Conservation (phyloP, 1,140 invertebrate genomes). For the Nebria ingens region DNA sequence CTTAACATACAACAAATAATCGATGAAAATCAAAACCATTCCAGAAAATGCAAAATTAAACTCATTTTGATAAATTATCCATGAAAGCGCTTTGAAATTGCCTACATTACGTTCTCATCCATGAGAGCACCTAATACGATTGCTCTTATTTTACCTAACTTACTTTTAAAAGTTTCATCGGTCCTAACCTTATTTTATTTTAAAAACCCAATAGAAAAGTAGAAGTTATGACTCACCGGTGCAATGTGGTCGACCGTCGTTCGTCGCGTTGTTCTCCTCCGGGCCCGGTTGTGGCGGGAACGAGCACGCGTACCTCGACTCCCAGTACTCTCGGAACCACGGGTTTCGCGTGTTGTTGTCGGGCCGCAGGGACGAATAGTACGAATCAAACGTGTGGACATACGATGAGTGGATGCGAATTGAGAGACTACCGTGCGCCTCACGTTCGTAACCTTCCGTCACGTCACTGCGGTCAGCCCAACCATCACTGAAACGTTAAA, state of each 20-base stretch:
- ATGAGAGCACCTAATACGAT: no score
- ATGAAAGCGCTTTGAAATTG: no score
- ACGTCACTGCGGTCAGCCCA: constrained; percentile 69
- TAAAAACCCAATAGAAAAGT: background rate
- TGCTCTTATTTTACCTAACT: no score
- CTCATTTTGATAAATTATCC: no score
- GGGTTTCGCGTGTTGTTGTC: constrained; percentile 55
- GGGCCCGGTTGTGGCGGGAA: constrained; percentile 28
- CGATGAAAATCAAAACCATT: no score
- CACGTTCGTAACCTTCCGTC: constrained; percentile 51
- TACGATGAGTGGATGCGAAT: constrained; percentile 64
- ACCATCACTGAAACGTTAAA: constrained; percentile 47
- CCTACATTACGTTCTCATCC: no score
- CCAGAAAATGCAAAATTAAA: no score
- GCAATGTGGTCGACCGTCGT: background rate
- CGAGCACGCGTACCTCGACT: constrained; percentile 54
- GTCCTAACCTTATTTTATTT: background rate
- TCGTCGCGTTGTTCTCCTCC: no score
- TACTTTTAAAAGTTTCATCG: no score
- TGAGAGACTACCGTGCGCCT: constrained; percentile 63
- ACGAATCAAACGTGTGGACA: constrained; percentile 53
- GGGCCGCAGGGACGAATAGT: constrained; percentile 58
- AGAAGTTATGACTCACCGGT: constrained; percentile 1
- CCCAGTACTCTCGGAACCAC: constrained; percentile 71
- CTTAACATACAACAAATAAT: no score